phyloP scores from a whole-genome alignment of 2,888 invertebrate species.

The Lasioglossum pauxillum region DNA sequence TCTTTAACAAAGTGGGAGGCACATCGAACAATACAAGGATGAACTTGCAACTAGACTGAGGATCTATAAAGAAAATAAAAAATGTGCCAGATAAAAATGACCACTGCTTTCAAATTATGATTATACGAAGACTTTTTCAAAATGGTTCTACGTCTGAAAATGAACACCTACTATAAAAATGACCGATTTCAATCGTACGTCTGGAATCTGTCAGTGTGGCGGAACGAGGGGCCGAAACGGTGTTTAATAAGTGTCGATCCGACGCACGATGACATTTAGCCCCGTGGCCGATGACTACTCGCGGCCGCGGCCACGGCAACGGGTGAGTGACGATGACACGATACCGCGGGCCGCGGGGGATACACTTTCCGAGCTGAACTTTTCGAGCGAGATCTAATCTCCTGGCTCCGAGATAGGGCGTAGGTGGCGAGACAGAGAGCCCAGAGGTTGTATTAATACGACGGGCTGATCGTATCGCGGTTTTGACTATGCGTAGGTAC shows the following conservation, averaged over 20 bases:
- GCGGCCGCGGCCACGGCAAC: conserved; percentile 33
- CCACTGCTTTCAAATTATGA: too few species aligned
- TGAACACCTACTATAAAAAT: neutral
- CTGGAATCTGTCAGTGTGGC: neutral
- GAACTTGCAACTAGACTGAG: too few species aligned
- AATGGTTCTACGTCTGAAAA: too few species aligned
- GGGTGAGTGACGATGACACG: conserved; percentile 64
- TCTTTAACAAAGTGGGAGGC: too few species aligned
- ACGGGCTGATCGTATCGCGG: conserved; percentile 62
- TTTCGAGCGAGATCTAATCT: conserved; percentile 67
- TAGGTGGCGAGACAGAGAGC: conserved; percentile 60
- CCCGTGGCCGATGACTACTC: conserved; percentile 18
- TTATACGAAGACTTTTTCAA: too few species aligned
- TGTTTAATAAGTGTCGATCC: conserved; percentile 33
- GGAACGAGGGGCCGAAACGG: neutral
- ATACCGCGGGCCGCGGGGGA: conserved; percentile 47
- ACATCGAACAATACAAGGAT: too few species aligned
- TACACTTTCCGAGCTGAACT: conserved; percentile 65
- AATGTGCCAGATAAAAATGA: too few species aligned
- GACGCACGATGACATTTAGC: conserved; percentile 52
- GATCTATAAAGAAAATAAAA: too few species aligned
- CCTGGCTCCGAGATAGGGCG: conserved; percentile 53
- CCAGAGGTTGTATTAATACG: conserved; percentile 61
- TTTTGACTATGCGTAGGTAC: conserved; percentile 64
- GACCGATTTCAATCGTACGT: neutral